Evolutionary conservation across 2,113 vertebrate species (phyloP).

Genomic region (Chionis minor): DNA sequence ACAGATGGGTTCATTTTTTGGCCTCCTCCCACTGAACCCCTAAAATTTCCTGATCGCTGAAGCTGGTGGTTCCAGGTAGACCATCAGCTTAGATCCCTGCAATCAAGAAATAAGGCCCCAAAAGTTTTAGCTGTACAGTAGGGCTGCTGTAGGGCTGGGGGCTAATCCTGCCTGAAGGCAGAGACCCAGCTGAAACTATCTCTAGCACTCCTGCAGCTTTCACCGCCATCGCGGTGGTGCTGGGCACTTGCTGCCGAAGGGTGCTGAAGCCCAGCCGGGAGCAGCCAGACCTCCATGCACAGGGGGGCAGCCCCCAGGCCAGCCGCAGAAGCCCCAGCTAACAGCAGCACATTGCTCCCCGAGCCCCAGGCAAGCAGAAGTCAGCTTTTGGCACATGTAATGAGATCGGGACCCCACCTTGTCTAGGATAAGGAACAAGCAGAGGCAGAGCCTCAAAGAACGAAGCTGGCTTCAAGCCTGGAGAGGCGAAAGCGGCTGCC

Average conservation of each 20-base stretch:
- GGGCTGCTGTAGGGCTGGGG: not conserved
- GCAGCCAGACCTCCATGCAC: not conserved
- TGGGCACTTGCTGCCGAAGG: not conserved
- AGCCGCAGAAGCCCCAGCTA: not conserved
- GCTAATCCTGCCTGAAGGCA: not conserved
- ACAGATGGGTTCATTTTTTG: fast-evolving
- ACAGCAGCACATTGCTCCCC: not conserved
- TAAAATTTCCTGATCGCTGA: not conserved
- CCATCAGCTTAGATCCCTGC: not conserved
- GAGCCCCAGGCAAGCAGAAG: not conserved
- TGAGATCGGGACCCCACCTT: not conserved
- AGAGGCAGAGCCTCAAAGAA: not conserved
- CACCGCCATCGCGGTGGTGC: not conserved
- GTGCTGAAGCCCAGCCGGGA: not conserved
- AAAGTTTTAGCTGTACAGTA: not conserved
- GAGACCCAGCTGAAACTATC: not conserved
- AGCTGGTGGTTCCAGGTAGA: not conserved
- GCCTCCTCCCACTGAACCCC: not conserved
- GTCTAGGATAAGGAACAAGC: not conserved
- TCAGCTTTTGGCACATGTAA: fast-evolving
- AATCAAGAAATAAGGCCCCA: not conserved
- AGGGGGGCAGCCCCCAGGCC: not conserved
- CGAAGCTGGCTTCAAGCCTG: not conserved
- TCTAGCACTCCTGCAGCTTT: not conserved
- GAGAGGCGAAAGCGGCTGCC: not conserved